phyloP scores from a whole-genome alignment of 2,888 invertebrate genomes.

The Parnassius mnemosyne region DNA sequence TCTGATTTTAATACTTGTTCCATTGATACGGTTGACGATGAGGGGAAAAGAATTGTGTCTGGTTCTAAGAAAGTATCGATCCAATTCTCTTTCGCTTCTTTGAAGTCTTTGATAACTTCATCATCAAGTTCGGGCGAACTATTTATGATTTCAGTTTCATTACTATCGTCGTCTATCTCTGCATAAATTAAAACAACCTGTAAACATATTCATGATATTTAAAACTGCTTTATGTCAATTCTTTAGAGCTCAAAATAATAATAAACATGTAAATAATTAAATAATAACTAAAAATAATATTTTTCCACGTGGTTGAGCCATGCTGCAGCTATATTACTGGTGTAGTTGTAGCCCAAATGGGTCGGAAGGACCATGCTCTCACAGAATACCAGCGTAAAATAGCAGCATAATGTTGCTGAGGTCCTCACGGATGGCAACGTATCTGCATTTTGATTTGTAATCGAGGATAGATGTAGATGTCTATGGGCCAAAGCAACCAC shows the following conservation, averaged over 20 bases:
- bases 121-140: constrained; percentile 34
- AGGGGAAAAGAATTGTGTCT: constrained; percentile 42
- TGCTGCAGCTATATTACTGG: no score
- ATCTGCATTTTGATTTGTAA: no score
- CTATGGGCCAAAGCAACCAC: no score
- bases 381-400: no score
- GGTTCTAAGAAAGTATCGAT: constrained; percentile 50
- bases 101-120: constrained; percentile 41
- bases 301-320: no score
- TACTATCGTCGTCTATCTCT: constrained; percentile 35
- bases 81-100: constrained; percentile 50
- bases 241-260: constrained; percentile 8
- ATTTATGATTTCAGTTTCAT: constrained; percentile 29
- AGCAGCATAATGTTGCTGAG: no score
- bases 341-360: no score
- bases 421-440: no score
- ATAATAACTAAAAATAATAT: no score
- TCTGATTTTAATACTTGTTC: constrained; percentile 52
- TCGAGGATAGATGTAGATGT: no score
- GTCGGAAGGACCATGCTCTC: no score
- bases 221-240: background rate
- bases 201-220: constrained; percentile 26
- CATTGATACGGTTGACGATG: constrained; percentile 60
- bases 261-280: constrained; percentile 17
- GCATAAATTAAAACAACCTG: constrained; percentile 52